phyloP scores from a whole-genome alignment of 2,113 vertebrate species.

The Eonycteris spelaea region DNA sequence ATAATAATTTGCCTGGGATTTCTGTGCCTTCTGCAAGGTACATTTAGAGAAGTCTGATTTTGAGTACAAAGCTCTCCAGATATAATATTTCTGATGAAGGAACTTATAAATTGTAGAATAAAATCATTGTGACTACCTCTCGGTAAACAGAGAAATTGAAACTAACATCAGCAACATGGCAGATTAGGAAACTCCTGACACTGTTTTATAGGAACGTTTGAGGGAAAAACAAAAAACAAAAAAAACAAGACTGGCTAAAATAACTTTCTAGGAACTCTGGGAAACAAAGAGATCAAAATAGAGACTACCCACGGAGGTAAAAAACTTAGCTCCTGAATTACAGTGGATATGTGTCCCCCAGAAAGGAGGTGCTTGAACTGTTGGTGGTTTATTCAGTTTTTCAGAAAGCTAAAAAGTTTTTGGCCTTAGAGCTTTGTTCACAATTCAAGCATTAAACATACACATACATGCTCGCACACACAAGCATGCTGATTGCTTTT shows the following conservation, averaged over 20 bases:
- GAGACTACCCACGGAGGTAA: not conserved
- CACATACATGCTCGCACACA: not conserved
- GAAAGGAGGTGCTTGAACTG: rapidly evolving
- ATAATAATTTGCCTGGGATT: not conserved
- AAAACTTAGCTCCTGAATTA: not conserved
- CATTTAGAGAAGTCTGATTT: not conserved
- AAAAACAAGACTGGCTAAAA: not conserved
- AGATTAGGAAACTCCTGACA: not conserved
- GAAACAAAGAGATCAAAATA: not conserved
- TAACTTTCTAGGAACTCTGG: not conserved
- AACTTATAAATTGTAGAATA: not conserved
- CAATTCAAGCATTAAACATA: not conserved
- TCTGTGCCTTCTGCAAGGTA: not conserved
- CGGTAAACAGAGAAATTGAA: not conserved
- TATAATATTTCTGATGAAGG: not conserved
- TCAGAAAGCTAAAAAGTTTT: not conserved
- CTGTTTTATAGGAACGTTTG: not conserved
- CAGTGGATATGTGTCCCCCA: not conserved
- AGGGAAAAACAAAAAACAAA: not conserved
- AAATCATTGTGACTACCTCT: not conserved
- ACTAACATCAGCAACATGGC: not conserved
- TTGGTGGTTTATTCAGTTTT: not conserved
- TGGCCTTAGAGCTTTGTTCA: not conserved
- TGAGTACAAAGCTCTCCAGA: not conserved
- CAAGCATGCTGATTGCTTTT: not conserved